Conservation (phyloP, 2,797 vertebrate species). For the Triplophysa yarkandensis region DNA sequence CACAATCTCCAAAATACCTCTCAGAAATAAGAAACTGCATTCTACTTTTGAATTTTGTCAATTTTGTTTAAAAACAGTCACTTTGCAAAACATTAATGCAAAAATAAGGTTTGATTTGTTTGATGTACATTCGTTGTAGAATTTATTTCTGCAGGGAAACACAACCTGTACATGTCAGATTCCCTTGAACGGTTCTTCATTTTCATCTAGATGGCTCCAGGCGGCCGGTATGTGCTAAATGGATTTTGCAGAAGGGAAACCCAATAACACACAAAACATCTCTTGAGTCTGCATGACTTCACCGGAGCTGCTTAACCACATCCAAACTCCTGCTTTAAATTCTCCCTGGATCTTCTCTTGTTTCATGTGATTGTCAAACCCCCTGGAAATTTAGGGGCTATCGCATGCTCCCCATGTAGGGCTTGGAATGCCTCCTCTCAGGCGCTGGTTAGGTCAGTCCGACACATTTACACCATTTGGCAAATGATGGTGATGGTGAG, state of each 20-base stretch:
- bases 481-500: slow-evolving; percentile 15
- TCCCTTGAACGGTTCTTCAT: background rate
- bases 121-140: background rate
- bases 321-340: slow-evolving; percentile 20
- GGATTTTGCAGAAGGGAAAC: slow-evolving; percentile 66
- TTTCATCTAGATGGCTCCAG: background rate
- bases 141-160: background rate
- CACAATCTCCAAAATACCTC: no score
- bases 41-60: no score
- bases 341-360: slow-evolving; percentile 43
- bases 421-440: slow-evolving; percentile 6
- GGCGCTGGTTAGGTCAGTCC: slow-evolving; percentile 35
- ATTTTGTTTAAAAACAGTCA: no score
- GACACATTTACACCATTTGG: slow-evolving; percentile 9
- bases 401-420: slow-evolving; percentile 27
- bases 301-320: slow-evolving; percentile 14
- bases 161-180: background rate
- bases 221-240: slow-evolving; percentile 58
- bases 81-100: background rate
- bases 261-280: slow-evolving; percentile 30
- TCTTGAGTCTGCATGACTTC: slow-evolving; percentile 7
- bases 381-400: slow-evolving; percentile 9
- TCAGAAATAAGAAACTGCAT: no score
- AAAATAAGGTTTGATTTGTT: background rate
- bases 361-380: slow-evolving; percentile 36